Base-by-base conservation (phyloP, 2,113 vertebrate genomes). In the Trematomus loennbergii region DNA sequence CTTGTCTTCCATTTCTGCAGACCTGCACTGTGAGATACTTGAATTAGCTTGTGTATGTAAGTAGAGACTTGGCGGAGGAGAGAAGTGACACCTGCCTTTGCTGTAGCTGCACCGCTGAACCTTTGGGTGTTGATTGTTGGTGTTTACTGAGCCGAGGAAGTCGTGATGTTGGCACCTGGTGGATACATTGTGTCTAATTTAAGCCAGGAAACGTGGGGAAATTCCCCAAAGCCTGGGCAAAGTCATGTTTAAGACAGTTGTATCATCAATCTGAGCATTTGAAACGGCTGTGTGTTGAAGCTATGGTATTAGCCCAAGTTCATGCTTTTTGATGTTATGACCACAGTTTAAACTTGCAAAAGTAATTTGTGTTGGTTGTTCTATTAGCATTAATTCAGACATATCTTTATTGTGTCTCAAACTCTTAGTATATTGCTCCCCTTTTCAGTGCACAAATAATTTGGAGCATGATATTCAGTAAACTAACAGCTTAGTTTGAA, bases 31-130 rank as follows among this genome's bases (percentile, higher is more conserved):
- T 20, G 55, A 65, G 45, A 69, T 17, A 9, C 29, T 73, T 82
- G 69, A 75, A 76, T 81, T 70, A 88, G 79, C 71, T 17, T 12
- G 25, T 70, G 45, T 70, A 54, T 85, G 64, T 59, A 80, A 78
- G 73, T 63, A 54, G 74, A 82, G 59, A n/a, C 77, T 61, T 53
- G 20, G 18, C 3, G 25, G 20, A 20, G 22, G 22, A 9, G 48
- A 62, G 55, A 29, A 59, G 53, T 10, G 59, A 77, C 53, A 57
- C 68, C 81, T 72, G 67, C 62, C 11, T 1, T 29, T 49, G 71
- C 62, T 67, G 58, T 36, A 59, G 82, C 59, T 52, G 46, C 68
- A 22, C 73, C 75, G 73, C 60, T 75, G 65, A 71, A 63, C 57
- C 22, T 55, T 53, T 29, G 17, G 17, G 12, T 8, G 33, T 16